Evolutionary conservation across 1,140 invertebrate genomes (phyloP).

Genomic region (Penaeus indicus): DNA sequence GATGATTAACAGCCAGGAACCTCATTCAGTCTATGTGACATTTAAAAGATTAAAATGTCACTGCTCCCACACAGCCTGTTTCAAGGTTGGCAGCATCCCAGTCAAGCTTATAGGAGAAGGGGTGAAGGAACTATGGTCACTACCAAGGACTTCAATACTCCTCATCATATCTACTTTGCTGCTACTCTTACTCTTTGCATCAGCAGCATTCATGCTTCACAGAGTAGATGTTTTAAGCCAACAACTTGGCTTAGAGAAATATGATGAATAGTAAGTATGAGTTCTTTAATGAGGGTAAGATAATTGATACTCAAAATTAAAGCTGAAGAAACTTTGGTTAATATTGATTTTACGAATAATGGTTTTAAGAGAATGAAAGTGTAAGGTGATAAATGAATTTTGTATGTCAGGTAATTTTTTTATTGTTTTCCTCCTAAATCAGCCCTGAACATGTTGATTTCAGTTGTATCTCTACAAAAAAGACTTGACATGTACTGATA

Average conservation of each 20-base stretch:
- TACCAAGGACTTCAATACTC: constrained; percentile 49
- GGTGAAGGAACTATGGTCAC: constrained; percentile 40
- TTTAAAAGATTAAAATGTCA: too few species aligned
- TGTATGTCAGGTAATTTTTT: too few species aligned
- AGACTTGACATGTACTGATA: background rate
- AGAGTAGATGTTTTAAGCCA: constrained; percentile 51
- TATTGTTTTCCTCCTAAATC: too few species aligned
- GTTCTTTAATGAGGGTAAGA: background rate
- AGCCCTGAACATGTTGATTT: too few species aligned
- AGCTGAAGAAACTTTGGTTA: too few species aligned
- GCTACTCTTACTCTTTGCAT: constrained; percentile 52
- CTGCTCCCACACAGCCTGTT: constrained; percentile 35
- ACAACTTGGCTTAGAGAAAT: constrained; percentile 54
- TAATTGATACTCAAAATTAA: too few species aligned
- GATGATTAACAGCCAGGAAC: too few species aligned
- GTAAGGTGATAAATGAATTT: too few species aligned
- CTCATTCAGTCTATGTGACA: too few species aligned
- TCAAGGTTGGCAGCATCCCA: constrained; percentile 47
- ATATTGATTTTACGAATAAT: too few species aligned
- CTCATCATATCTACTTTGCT: constrained; percentile 53
- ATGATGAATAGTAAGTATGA: constrained; percentile 55
- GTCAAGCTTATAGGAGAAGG: constrained; percentile 53
- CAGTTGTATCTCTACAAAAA: too few species aligned
- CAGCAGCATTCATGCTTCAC: constrained; percentile 59
- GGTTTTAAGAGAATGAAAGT: too few species aligned